A percentile compares a stretch with the other conserved stretches of the same genome.
phyloP scores from a whole-genome alignment of 2,888 invertebrate genomes.

The Metellina segmentata region DNA sequence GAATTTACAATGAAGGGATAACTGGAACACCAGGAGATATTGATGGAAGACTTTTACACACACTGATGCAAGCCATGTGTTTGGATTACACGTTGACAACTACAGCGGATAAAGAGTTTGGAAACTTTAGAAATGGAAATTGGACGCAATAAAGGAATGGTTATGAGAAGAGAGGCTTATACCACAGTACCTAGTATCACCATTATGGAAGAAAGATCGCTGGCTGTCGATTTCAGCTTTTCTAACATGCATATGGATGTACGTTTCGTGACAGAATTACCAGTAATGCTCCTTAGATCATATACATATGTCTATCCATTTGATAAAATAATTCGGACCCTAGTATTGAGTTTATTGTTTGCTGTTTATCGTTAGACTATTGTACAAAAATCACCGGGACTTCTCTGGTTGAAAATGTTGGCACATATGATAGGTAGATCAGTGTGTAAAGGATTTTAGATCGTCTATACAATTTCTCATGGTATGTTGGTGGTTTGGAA shows the following conservation, averaged over 20 bases:
- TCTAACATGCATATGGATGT: not conserved
- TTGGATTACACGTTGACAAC: not conserved
- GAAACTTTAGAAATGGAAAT: not conserved
- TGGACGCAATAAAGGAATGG: not conserved
- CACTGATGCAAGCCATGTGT: not conserved
- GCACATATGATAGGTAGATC: too few relatives aligned
- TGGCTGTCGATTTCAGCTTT: not conserved
- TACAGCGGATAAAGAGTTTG: not conserved
- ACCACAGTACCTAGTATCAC: not conserved
- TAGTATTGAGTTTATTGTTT: too few relatives aligned
- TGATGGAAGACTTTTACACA: not conserved
- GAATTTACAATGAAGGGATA: too few relatives aligned
- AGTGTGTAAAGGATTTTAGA: too few relatives aligned
- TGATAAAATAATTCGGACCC: too few relatives aligned
- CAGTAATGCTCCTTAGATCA: not conserved
- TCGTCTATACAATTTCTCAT: too few relatives aligned
- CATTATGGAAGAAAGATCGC: not conserved
- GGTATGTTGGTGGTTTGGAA: too few relatives aligned
- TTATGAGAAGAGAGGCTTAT: not conserved
- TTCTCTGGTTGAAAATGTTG: too few relatives aligned
- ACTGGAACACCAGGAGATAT: not conserved
- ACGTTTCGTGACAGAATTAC: not conserved
- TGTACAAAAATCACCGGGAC: too few relatives aligned
- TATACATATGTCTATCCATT: too few relatives aligned
- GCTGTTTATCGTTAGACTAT: too few relatives aligned